Evolutionary conservation across 2,797 vertebrate species (phyloP), one percentile per base, ranked within the genome.

Genomic region (Acanthiza pusilla): DNA sequence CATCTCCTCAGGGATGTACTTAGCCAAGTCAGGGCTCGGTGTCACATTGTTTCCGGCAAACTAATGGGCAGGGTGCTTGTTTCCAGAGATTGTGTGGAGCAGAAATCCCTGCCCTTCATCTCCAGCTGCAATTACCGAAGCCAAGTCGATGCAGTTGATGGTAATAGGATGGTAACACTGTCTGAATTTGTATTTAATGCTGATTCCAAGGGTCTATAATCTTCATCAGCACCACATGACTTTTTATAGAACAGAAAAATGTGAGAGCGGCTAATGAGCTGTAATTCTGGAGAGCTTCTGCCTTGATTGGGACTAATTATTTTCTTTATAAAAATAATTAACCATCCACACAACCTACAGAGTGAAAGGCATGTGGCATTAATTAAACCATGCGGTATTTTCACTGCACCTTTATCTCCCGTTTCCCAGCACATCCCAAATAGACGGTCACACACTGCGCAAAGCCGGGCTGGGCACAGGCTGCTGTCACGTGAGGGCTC

Each of bases 261-360:
- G 95, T 92, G 72, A 79, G 51, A 89, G 65, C 36, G 5, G 91
- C 95, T 97, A 97, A 98, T 97, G 97, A 98, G 96, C 95, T 97
- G 48, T 97, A 94, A 97, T 97, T 97, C 95, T 96, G 94, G 96
- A 97, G 97, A 92, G 93, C 90, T 96, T 89, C 97, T 97, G 94
- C 96, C 96, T 97, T 97, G 97, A 97, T 97, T 97, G 95, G 94
- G 96, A 96, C 95, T 97, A 97, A 98, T 98, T 98, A 96, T 97
- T 98, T 97, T 98, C 96, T 96, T 97, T 96, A 97, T 96, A 96
- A 96, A 97, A 97, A 97, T 96, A 98, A 97, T 97, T 93, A 97
- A 97, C 95, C 95, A 96, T 94, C 88, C 85, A 38, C 25, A 76
- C 55, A 88, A 96, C 94, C 94, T 82, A 90, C 26, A 18, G 93